Evolutionary conservation across 2,888 invertebrate species (phyloP).

Genomic region (Bombylius discolor): DNA sequence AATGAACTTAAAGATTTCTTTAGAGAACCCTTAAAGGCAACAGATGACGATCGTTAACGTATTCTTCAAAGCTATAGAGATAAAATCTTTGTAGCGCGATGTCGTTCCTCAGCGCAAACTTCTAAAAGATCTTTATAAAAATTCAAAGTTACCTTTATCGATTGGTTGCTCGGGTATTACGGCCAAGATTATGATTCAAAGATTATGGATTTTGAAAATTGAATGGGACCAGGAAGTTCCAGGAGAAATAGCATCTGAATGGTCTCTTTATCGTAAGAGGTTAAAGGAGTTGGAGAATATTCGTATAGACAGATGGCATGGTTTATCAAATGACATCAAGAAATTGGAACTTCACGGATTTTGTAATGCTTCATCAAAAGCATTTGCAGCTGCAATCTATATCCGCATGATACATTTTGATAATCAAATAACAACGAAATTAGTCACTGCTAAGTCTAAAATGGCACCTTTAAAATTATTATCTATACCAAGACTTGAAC

Average conservation of each 20-base stretch:
- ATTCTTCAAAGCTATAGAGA: no score
- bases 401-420: not conserved
- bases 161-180: no score
- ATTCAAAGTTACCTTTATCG: no score
- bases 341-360: not conserved
- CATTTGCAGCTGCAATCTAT: not conserved
- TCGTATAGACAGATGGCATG: not conserved
- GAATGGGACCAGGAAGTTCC: constrained; percentile 1
- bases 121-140: no score
- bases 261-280: not conserved
- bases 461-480: constrained; percentile 10
- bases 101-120: no score
- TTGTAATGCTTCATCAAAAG: not conserved
- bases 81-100: no score
- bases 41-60: no score
- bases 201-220: not conserved
- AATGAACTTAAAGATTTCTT: no score
- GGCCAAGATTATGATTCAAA: constrained; percentile 1
- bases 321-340: not conserved
- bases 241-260: not conserved
- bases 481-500: constrained; percentile 16
- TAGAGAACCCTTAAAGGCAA: no score
- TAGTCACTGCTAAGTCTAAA: not conserved
- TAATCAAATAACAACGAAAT: not conserved
- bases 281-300: not conserved